Base-by-base conservation (phyloP, 2,797 vertebrate species). In the Sebastes diploproa region DNA sequence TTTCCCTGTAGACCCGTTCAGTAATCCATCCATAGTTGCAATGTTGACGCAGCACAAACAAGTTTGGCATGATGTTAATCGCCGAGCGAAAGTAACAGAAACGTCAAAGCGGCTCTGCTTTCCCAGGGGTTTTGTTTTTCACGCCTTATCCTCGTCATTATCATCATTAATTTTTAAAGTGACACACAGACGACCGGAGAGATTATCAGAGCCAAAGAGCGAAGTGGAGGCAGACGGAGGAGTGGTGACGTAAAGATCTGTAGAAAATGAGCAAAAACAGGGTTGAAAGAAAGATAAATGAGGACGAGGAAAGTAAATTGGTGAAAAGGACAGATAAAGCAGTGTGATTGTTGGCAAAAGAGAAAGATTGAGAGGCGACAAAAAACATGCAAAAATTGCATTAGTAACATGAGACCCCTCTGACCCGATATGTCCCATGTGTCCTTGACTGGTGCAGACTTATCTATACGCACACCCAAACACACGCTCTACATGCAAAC, bases 401-500 rank as follows among this genome's bases (percentile, higher is more conserved):
- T 65, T 5, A 36, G 75, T 30, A 3, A 54, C 71, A 20, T 25
- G 67, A 34, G 42, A n/a, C 42, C 29, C 4, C 1, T 56, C 56
- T 36, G n/a, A 13, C 66, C 62, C 61, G 42, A 70, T 11, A 1
- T 50, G 56, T 77, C 71, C 50, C 22, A 8, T 34, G 20, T 81
- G 80, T 68, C 77, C 85, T 85, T 80, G 78, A 54, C 75, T 23
- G 67, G 59, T 46, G 60, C 64, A 60, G 67, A 25, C 50, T 4
- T 72, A 6, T 74, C 55, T 75, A 54, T 72, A 83, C 52, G 30
- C 46, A 55, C 72, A 55, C 38, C 62, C 77, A 75, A 65, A 86
- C 74, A 70, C 46, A 59, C 71, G 46, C 22, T n/a, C 36, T 18
- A 52, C 66, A 65, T 68, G 65, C 62, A 81, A 42, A 74, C 50